Evolutionary conservation across 92 coral and sea anemone genomes (phyloP).

Genomic region (Montipora capitata): DNA sequence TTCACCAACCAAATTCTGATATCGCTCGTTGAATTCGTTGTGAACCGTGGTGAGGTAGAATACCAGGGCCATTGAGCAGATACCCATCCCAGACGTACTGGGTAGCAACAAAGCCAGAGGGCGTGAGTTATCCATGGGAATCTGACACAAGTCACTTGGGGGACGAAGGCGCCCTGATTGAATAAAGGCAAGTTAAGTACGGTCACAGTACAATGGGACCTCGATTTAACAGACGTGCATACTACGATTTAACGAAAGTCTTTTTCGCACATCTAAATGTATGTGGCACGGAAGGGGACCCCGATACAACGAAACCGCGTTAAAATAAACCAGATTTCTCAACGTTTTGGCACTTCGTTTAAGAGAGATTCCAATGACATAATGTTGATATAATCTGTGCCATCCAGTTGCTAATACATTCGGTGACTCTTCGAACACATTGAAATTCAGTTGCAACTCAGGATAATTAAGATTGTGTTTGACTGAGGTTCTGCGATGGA

Average conservation of each 20-base stretch:
- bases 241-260: no score
- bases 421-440: not conserved
- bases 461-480: not conserved
- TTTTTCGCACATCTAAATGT: no score
- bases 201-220: not conserved
- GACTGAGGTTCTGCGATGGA: no score
- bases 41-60: constrained; percentile 75
- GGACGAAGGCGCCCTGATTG: constrained; percentile 79
- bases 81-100: constrained; percentile 78
- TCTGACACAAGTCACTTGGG: constrained; percentile 77
- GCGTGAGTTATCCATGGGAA: constrained; percentile 69
- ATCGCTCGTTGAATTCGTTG: constrained; percentile 83
- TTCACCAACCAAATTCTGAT: constrained; percentile 57
- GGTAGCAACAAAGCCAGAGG: constrained; percentile 85
- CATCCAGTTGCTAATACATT: no score
- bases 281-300: no score
- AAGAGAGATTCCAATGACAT: no score
- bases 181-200: not conserved
- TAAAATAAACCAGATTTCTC: no score
- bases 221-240: no score
- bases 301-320: no score
- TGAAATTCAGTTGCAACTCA: not conserved
- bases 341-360: no score
- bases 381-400: no score
- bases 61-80: constrained; percentile 80